Evolutionary conservation across 1,140 invertebrate genomes (phyloP), one percentile per base, ranked within the genome.

Genomic region (Cecropterus lyciades): DNA sequence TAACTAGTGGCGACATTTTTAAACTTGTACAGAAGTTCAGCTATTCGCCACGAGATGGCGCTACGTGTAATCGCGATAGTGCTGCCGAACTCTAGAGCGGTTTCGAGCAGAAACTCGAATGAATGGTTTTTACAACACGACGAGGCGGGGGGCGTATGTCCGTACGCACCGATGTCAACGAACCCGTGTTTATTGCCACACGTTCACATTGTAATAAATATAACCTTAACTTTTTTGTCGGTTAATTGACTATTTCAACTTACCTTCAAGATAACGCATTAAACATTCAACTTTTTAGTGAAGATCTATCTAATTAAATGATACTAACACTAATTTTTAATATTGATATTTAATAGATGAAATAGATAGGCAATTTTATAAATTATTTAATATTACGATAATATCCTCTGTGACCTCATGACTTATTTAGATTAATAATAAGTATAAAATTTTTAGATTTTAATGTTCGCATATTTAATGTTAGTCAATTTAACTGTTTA

Each of bases 31-130:
- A 49, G 33, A 64, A 77, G 80, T 90, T 83, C 70, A 33, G 69
- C 89, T 85, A 87, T 82, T 88, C 81, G 75, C 70, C 77, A 66
- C 75, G 69, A 84, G 87, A 76, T 87, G 87, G 82, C 89, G 87
- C 72, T 65, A 30, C 8, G n/a, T 14, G 69, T 40, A 65, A 48
- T 43, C 40, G 60, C 60, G 60, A 52, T 17, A 63, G 60, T 63
- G 60, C 48, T 63, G 60, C 60, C 30, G 13, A 6, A 15, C 20
- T 33, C 15, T 17, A 8, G 60, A 43, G 33, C 49, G 48, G 48
- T 10, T 40, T 51, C 46, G 8, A 15, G 37, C 37, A 20, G 60
- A 43, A 63, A 63, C 48, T 69, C 75, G 73, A 82, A 88, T 90
- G 87, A 87, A 87, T 85, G 83, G 79, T 84, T 82, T 82, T 82